phyloP scores from a whole-genome alignment of 2,888 invertebrate genomes.

The Eudasyphora cyanicolor region DNA sequence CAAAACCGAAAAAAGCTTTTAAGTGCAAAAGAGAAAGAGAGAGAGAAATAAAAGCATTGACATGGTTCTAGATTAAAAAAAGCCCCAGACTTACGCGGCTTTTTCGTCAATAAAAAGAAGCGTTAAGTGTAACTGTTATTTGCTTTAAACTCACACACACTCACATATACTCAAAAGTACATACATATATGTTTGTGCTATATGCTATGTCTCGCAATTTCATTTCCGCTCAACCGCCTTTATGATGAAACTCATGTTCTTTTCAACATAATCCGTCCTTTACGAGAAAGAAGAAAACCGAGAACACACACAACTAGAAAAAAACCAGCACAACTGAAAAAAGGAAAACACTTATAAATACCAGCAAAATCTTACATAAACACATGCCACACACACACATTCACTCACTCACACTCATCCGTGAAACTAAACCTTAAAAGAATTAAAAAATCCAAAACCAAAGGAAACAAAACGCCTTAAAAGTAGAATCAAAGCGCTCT shows the following conservation, averaged over 20 bases:
- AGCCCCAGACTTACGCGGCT: neutral
- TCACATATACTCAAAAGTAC: neutral
- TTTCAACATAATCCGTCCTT: constrained; percentile 62
- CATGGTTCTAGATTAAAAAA: neutral
- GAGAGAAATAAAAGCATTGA: neutral
- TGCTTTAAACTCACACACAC: neutral
- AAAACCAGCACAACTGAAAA: neutral
- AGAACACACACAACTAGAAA: neutral
- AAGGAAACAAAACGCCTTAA: constrained; percentile 51
- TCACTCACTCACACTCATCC: too few relatives aligned
- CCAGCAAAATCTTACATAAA: neutral
- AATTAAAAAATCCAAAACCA: constrained; percentile 11
- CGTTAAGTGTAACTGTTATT: neutral
- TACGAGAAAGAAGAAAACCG: constrained; percentile 12
- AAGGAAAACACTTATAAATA: constrained; percentile 1
- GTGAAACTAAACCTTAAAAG: constrained; percentile 38
- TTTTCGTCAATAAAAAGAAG: neutral
- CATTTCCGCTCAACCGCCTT: constrained; percentile 2
- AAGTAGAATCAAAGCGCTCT: constrained; percentile 44
- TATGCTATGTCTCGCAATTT: neutral
- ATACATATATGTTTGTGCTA: neutral
- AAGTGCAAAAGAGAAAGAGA: neutral
- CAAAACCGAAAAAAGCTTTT: neutral
- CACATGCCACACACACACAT: too few relatives aligned
- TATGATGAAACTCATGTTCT: constrained; percentile 19